phyloP scores from a whole-genome alignment of 2,113 vertebrate species.

The Myanophis thanlyinensis region DNA sequence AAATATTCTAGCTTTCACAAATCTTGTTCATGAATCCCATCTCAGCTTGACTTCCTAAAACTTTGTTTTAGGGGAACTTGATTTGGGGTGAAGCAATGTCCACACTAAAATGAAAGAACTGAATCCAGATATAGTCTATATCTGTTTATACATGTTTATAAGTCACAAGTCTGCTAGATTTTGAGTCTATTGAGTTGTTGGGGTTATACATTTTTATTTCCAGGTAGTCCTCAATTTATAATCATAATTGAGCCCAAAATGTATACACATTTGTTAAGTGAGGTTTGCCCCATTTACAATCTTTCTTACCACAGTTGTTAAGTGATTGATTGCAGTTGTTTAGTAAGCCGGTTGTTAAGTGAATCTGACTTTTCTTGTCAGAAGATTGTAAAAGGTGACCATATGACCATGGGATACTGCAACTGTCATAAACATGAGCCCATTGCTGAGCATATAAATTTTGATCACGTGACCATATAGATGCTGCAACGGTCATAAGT shows the following conservation, averaged over 20 bases:
- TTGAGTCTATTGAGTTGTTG: neutral
- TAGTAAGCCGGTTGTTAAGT: neutral
- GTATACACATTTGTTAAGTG: neutral
- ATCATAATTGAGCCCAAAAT: neutral
- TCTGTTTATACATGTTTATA: neutral
- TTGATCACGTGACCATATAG: too few relatives aligned
- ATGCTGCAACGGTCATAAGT: too few relatives aligned
- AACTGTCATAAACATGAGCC: too few relatives aligned
- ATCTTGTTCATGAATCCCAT: neutral
- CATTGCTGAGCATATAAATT: too few relatives aligned
- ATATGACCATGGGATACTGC: too few relatives aligned
- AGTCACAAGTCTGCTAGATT: neutral
- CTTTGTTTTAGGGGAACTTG: neutral
- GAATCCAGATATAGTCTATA: neutral
- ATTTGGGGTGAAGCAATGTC: neutral
- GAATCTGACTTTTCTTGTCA: neutral
- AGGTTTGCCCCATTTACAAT: neutral
- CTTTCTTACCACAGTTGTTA: neutral
- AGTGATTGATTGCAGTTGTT: neutral
- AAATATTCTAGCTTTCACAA: neutral
- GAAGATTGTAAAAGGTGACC: neutral
- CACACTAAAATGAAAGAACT: neutral
- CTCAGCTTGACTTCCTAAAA: neutral
- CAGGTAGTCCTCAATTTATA: neutral
- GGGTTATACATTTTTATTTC: neutral